phyloP scores from a whole-genome alignment of 2,888 invertebrate genomes.

The Neria commutata region DNA sequence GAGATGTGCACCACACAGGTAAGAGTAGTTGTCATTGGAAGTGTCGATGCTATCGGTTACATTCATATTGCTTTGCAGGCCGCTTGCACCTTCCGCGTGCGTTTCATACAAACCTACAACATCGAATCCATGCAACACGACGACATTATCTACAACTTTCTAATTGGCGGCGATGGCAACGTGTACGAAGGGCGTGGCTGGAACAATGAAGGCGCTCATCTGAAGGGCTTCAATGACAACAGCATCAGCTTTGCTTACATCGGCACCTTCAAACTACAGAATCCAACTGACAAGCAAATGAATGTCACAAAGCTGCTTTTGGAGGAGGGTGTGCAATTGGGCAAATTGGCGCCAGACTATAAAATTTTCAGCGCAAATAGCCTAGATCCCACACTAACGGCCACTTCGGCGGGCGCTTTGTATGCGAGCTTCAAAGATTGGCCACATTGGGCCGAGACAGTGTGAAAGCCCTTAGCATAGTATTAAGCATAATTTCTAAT shows the following conservation, averaged over 20 bases:
- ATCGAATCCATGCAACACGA: conserved; percentile 70
- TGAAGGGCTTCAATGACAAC: conserved; percentile 68
- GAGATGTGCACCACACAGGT: conserved; percentile 48
- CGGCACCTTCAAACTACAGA: conserved; percentile 70
- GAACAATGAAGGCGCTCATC: conserved; percentile 75
- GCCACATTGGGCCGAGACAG: conserved; percentile 67
- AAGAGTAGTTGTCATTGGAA: conserved; percentile 4
- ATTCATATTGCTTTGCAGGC: conserved; percentile 65
- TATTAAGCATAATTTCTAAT: too few relatives aligned
- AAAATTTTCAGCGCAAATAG: conserved; percentile 74
- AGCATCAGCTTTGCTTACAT: conserved; percentile 77
- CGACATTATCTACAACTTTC: conserved; percentile 79
- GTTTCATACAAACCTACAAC: conserved; percentile 72
- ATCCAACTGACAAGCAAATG: conserved; percentile 65
- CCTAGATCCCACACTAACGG: conserved; percentile 66
- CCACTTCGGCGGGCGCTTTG: conserved; percentile 73
- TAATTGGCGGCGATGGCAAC: conserved; percentile 79
- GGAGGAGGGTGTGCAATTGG: conserved; percentile 67
- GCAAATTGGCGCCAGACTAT: conserved; percentile 70
- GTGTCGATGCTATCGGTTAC: background rate
- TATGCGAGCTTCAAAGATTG: conserved; percentile 71
- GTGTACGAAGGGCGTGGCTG: conserved; percentile 79
- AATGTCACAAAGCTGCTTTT: conserved; percentile 70
- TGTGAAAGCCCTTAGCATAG: too few relatives aligned
- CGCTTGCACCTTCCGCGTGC: conserved; percentile 67